Evolutionary conservation across 64 coral and sea anemone genomes (phyloP), one percentile per base, ranked within the genome.

Genomic region (Stichodactyla mertensii): DNA sequence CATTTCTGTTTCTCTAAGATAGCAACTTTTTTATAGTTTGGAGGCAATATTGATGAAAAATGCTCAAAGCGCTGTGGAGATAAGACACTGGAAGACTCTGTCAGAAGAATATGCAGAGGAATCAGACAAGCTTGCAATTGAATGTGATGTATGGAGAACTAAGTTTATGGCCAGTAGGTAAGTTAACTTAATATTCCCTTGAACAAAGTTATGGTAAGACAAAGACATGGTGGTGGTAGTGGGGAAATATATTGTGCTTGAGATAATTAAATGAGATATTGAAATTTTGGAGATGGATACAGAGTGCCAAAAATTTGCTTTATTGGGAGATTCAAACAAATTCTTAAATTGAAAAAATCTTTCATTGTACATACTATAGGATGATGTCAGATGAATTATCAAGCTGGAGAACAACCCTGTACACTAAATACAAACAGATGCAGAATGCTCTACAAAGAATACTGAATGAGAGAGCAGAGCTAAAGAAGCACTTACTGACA

Each of bases 141-240:
- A 99, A 62, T 99, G 97, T 91, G 97, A 99, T 88, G 97, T 99
- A 9, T 99, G 97, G 97, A 95, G 97, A 78, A 95, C 92, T 83
- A 99, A 99, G 80, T 99, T 99, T 71, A 66, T 99, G 85, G 97
- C 97, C 31, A 99, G 97, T 86, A 99, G 97, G 97, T 98, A 84
- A 22, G 14, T 24, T 27, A 11, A 28, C 12, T 31, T 0, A 74
- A n/a, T 6, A 27, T 19, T 15, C 5, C 14, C 61, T 5, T 74
- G 69, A 11, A 10, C 56, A 57, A 10, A 57, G 13, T 57, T 57
- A 57, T 4, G 13, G 7, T 10, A 57, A 14, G 56, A 14, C 7
- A 57, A 7, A 57, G 7, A 10, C 56, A 57, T 57, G 31, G 31
- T 36, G 31, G 31, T 36, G 31, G 31, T 36, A 36, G 31, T 36